Percentiles rank a stretch among this genome's conserved stretches.
These are phyloP conservation scores for Pseudomyrmex sp. DNA, from an alignment of 1,140 invertebrate genomes.

Conservation along the genomic window DNA sequence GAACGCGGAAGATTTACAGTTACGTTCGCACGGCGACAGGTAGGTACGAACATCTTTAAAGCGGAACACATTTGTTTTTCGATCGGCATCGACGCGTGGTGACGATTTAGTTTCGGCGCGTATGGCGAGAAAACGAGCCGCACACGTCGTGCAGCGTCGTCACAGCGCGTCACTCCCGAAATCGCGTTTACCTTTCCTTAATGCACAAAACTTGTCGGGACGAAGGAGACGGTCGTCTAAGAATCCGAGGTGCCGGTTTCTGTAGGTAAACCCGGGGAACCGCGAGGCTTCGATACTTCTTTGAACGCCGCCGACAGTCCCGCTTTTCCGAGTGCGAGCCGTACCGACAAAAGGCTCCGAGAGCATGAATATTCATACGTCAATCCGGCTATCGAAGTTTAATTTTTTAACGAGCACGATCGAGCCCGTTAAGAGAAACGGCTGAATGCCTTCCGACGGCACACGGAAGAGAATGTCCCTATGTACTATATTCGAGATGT, in stretches of 20 bases:
- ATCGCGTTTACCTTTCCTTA: constrained; percentile 77
- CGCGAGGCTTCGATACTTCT: constrained; percentile 64
- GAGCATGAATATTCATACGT: constrained; percentile 75
- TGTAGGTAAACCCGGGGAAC: constrained; percentile 70
- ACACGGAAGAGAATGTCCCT: too few relatives aligned
- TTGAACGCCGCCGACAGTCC: constrained; percentile 70
- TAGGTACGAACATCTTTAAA: constrained; percentile 23
- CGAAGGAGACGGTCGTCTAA: constrained; percentile 39
- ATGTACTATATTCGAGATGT: neutral
- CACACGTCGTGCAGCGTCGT: neutral
- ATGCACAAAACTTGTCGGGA: constrained; percentile 77
- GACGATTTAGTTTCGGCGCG: neutral
- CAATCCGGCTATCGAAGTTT: constrained; percentile 52
- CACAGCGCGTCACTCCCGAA: constrained; percentile 51
- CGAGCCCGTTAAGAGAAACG: constrained; percentile 33
- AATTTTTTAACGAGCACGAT: constrained; percentile 66
- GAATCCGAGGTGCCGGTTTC: constrained; percentile 63
- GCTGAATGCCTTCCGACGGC: constrained; percentile 5
- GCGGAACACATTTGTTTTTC: constrained; percentile 32
- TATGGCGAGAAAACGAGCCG: constrained; percentile 18
- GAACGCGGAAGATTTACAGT: constrained; percentile 24
- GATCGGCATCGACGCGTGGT: constrained; percentile 2
- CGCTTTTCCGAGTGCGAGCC: constrained; percentile 60
- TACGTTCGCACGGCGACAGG: neutral
- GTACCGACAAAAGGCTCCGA: constrained; percentile 66